Base-by-base conservation (phyloP, 1,140 invertebrate species). In the Aphidius ervi region DNA sequence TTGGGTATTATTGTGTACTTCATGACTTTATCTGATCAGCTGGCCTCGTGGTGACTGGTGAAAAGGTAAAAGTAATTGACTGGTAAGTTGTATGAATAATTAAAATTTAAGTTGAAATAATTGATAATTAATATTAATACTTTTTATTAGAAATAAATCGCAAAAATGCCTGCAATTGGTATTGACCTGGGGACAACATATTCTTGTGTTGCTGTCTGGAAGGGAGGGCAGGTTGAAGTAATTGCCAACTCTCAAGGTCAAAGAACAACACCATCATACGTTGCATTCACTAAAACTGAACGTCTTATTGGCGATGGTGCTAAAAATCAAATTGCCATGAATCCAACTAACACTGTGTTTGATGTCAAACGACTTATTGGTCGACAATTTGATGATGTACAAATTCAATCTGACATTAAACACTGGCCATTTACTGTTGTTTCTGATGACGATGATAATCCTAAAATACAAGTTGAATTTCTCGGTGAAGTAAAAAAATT, bases 191-290 rank as follows among this genome's bases (percentile, higher is more conserved):
- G 89, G 10, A 91, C 84, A 60, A 90, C 86, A 45, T 90, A 90
- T 70, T 89, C 87, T 23, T 91, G 89, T 65, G 89, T 92, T 9
- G 89, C 87, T 31, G 88, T 91, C 5, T 91, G 84, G 77, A 86
- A 89, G 67, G 82, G 93, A 70, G 92, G 90, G 47, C 92, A 92
- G 78, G 87, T 94, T 48, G 92, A 94, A 77, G 94, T 94, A 68
- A 94, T 95, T 65, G 92, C 92, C 66, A 95, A 95, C 72, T 93
- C 95, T 74, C 92, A 94, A 81, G 93, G 93, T 42, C 95, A 95
- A 77, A 82, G 92, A 47, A 95, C 92, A 39, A 95, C 92, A 37
- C 92, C 92, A 16, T 90, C 88, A 59, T 95, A 94, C 79, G 92
- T 95, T 43, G 93, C 91, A 0, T 88, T 93, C 74, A 91, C 87